Percentiles rank a stretch among this genome's conserved stretches.
phyloP scores from a whole-genome alignment of 1,140 invertebrate genomes.

The Caerostris extrusa region DNA sequence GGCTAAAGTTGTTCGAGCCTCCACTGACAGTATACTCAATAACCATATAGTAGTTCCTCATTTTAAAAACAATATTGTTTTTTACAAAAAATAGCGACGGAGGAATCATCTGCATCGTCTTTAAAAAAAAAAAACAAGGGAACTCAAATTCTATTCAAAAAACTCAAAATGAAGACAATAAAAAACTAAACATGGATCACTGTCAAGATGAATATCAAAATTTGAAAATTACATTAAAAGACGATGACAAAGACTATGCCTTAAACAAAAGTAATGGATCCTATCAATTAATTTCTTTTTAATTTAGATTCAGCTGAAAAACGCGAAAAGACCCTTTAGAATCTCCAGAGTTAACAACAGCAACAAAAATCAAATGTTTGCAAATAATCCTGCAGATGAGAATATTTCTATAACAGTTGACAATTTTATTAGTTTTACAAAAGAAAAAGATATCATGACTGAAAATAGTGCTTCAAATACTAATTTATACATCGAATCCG shows the following conservation, averaged over 20 bases:
- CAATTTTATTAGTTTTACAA: background rate
- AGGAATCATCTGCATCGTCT: background rate
- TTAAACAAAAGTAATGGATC: too few relatives aligned
- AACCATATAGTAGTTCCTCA: background rate
- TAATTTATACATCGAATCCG: background rate
- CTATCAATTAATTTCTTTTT: too few relatives aligned
- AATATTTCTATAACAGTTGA: background rate
- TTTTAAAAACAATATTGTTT: background rate
- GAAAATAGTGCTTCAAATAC: background rate
- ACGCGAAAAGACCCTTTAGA: too few relatives aligned
- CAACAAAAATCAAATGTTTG: background rate
- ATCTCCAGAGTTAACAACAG: too few relatives aligned
- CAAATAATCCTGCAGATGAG: background rate
- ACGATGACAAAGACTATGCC: background rate
- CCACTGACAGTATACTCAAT: background rate
- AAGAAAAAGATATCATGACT: background rate
- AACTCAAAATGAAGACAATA: background rate
- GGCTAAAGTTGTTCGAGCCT: background rate
- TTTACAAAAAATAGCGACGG: background rate
- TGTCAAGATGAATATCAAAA: background rate
- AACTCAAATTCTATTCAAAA: background rate
- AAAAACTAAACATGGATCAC: background rate
- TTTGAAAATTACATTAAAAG: background rate
- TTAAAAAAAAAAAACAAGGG: background rate
- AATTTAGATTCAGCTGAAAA: too few relatives aligned